These are phyloP conservation scores for Brachionus asplanchnoidis DNA, from an alignment of 1,140 invertebrate genomes.

Conservation along the genomic window DNA sequence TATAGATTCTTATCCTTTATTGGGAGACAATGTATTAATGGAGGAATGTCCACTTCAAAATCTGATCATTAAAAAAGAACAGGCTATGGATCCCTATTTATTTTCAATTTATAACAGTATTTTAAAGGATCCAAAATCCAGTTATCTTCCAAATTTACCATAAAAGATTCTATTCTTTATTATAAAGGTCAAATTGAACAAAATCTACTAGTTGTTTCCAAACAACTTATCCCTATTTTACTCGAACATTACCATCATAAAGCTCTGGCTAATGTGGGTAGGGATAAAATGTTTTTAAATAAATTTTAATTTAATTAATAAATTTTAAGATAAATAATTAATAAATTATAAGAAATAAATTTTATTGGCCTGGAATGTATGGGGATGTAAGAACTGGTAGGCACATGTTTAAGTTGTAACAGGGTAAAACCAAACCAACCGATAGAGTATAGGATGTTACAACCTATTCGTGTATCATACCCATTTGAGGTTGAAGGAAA, in stretches of 20 bases:
- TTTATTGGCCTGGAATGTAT: slow-evolving; percentile 16
- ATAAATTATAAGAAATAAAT: slow-evolving; percentile 6
- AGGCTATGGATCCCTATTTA: not conserved
- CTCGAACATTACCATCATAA: not conserved
- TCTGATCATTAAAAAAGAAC: not conserved
- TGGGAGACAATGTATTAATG: not conserved
- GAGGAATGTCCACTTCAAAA: not conserved
- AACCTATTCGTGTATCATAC: not conserved
- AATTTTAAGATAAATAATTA: no score
- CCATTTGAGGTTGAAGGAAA: slow-evolving; percentile 25
- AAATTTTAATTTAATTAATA: no score
- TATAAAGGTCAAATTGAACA: not conserved
- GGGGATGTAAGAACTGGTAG: not conserved
- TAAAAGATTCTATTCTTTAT: not conserved
- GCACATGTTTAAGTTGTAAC: slow-evolving; percentile 26
- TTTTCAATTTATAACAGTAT: not conserved
- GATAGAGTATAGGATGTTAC: not conserved
- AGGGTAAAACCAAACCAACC: not conserved
- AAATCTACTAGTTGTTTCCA: not conserved
- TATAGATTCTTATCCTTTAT: not conserved
- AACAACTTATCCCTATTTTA: not conserved
- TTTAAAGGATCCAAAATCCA: not conserved
- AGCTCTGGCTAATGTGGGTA: slow-evolving; percentile 18
- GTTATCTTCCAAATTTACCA: not conserved
- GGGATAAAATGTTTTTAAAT: not conserved